These are phyloP conservation scores for Oxycera nigricornis DNA, from an alignment of 2,888 invertebrate species.

Conservation along the genomic window DNA sequence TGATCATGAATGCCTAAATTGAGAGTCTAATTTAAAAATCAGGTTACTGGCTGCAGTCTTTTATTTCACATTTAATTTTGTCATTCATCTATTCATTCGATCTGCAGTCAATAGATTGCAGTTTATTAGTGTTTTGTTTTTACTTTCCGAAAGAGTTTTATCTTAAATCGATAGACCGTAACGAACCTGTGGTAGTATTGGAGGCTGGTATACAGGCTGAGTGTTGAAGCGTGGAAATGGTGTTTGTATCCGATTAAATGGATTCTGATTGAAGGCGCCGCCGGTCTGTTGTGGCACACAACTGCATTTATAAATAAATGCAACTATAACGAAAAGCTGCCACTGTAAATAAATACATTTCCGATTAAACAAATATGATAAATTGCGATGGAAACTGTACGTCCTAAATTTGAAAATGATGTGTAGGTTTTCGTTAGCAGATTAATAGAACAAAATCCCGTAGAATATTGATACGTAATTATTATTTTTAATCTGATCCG, in stretches of 20 bases:
- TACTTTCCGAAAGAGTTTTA: background rate
- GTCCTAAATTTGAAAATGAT: background rate
- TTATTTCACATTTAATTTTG: conserved; percentile 36
- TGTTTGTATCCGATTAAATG: conserved; percentile 50
- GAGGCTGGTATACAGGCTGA: conserved; percentile 48
- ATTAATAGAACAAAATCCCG: too few species aligned
- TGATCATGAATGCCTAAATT: too few species aligned
- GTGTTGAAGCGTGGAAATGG: conserved; percentile 42
- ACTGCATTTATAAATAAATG: background rate
- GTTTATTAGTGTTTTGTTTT: background rate
- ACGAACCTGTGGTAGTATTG: conserved; percentile 53
- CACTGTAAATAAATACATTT: conserved; percentile 12
- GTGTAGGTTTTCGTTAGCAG: too few species aligned
- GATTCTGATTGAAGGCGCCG: conserved; percentile 44
- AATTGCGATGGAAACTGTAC: background rate
- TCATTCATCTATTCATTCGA: background rate
- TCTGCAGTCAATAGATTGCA: background rate
- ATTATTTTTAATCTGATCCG: too few species aligned
- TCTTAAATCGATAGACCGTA: conserved; percentile 3
- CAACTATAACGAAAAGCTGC: conserved; percentile 4
- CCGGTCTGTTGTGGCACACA: conserved; percentile 38
- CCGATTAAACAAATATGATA: too few species aligned
- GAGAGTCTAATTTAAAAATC: too few species aligned
- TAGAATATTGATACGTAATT: too few species aligned
- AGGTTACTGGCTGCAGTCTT: conserved; percentile 47